Evolutionary conservation across 2,888 invertebrate genomes (phyloP).

Genomic region (Rhaphigaster nebulosa): DNA sequence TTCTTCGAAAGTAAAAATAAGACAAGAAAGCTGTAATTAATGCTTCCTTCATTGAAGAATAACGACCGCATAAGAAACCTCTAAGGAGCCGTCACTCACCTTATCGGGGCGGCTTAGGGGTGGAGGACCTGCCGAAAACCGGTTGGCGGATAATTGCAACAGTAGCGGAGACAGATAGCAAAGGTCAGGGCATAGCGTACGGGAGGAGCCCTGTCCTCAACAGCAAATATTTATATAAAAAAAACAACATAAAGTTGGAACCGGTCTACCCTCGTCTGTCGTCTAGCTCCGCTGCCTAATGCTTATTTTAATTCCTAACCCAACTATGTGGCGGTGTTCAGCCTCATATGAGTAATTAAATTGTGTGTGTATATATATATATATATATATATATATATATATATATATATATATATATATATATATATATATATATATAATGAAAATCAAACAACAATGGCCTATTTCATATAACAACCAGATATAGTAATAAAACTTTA

Average conservation of each 20-base stretch:
- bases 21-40: constrained; percentile 18
- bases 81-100: constrained; percentile 24
- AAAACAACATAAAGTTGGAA: neutral
- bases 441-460: too few species aligned
- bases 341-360: neutral
- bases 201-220: neutral
- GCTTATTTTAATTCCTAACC: neutral
- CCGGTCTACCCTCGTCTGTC: neutral
- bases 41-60: constrained; percentile 25
- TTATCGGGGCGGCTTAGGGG: neutral
- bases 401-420: too few species aligned
- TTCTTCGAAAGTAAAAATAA: neutral
- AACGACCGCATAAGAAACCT: constrained; percentile 1
- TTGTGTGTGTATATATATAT: neutral
- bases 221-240: neutral
- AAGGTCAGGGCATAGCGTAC: constrained; percentile 31
- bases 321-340: neutral
- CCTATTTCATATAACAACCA: too few species aligned
- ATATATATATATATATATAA: too few species aligned
- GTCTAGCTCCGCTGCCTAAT: neutral
- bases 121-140: constrained; percentile 28
- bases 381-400: too few species aligned
- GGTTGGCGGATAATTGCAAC: constrained; percentile 2
- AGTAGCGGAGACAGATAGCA: constrained; percentile 3
- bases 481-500: too few species aligned